These are phyloP conservation scores for Dasyurus viverrinus DNA, from an alignment of 2,113 vertebrate genomes.

Conservation along the genomic window DNA sequence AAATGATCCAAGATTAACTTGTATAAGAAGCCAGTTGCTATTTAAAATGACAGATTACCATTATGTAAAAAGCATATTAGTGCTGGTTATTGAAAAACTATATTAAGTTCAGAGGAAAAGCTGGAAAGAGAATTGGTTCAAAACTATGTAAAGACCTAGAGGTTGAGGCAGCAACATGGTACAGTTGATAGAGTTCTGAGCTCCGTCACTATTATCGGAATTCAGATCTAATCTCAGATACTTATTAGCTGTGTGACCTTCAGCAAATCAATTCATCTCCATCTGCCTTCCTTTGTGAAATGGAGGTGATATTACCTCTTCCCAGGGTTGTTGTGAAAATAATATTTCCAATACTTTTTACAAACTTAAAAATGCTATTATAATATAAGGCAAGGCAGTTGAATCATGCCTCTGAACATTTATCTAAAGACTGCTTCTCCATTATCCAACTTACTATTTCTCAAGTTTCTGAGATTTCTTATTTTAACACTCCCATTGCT, in stretches of 20 bases:
- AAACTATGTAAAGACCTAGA: background rate
- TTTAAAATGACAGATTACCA: background rate
- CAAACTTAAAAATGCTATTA: background rate
- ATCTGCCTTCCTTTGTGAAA: background rate
- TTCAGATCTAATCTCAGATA: background rate
- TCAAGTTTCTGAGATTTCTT: too few relatives aligned
- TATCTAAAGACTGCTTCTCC: too few relatives aligned
- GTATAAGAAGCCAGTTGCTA: background rate
- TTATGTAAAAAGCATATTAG: background rate
- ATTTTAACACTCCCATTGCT: too few relatives aligned
- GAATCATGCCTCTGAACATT: too few relatives aligned
- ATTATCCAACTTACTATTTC: too few relatives aligned
- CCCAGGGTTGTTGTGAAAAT: background rate
- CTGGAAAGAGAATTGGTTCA: background rate
- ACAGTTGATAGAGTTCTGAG: background rate
- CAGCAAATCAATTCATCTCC: background rate
- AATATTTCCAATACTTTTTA: background rate
- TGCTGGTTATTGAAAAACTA: background rate
- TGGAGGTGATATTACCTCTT: background rate
- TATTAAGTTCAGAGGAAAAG: background rate
- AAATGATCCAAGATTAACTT: background rate
- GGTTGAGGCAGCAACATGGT: background rate
- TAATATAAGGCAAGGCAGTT: too few relatives aligned
- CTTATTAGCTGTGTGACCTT: background rate
- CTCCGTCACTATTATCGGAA: background rate